Percentiles rank a stretch among this genome's conserved stretches.
Evolutionary conservation across 2,888 invertebrate genomes (phyloP).

Genomic region (Chrysodeixis includens): DNA sequence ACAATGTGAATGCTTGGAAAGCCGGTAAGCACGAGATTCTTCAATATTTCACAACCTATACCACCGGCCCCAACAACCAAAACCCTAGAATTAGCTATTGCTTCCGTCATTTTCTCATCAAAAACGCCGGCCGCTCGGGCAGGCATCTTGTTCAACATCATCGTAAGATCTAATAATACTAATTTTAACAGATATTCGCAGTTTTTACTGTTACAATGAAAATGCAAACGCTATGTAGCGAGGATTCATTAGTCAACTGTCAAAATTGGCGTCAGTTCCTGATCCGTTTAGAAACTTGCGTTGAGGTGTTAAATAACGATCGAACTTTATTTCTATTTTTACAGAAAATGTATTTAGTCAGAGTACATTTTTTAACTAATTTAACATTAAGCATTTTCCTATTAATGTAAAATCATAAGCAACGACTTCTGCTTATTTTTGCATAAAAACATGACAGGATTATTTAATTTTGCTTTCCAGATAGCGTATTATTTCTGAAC

Average conservation of each 20-base stretch:
- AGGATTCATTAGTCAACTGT: conserved; percentile 64
- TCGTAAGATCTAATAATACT: conserved; percentile 41
- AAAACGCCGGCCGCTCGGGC: conserved; percentile 91
- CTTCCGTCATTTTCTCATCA: conserved; percentile 90
- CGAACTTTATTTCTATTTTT: neutral
- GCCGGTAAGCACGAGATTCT: conserved; percentile 98
- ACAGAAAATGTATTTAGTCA: no score
- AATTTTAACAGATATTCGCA: conserved; percentile 56
- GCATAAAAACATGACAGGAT: neutral
- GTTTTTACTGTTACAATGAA: conserved; percentile 57
- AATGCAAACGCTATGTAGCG: conserved; percentile 54
- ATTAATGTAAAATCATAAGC: no score
- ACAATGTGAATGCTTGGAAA: conserved; percentile 98
- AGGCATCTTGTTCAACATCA: conserved; percentile 88
- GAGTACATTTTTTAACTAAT: no score
- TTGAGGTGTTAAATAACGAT: neutral
- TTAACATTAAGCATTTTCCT: no score
- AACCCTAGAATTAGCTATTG: conserved; percentile 92
- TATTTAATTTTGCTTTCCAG: neutral
- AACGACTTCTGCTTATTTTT: no score
- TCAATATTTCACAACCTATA: conserved; percentile 99
- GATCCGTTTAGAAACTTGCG: conserved; percentile 52
- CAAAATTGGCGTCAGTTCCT: conserved; percentile 79
- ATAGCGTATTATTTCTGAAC: conserved; percentile 7
- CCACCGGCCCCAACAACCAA: conserved; percentile 99